A percentile compares a stretch with the other conserved stretches of the same genome.
Conservation (phyloP, 2,888 invertebrate species). For the Orchesella flavescens region DNA sequence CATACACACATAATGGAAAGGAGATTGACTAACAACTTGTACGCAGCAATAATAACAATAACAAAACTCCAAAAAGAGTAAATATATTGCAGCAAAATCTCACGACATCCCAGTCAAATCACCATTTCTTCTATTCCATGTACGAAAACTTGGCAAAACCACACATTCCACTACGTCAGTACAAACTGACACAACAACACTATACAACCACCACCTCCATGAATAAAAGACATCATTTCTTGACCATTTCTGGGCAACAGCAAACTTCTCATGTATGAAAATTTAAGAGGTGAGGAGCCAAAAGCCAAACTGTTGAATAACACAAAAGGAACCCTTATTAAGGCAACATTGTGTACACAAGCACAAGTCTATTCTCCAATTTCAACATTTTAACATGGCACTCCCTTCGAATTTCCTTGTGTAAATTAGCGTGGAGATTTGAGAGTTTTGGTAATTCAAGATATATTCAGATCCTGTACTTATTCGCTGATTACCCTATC, state of each 20-base stretch:
- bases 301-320: constrained; percentile 35
- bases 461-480: neutral
- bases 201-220: constrained; percentile 47
- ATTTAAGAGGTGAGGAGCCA: too few relatives aligned
- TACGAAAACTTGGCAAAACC: neutral
- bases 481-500: constrained; percentile 2
- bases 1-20: too few relatives aligned
- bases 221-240: constrained; percentile 30
- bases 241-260: constrained; percentile 60
- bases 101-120: neutral
- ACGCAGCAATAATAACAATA: too few relatives aligned
- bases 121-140: constrained; percentile 33
- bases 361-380: constrained; percentile 6
- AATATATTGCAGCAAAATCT: too few relatives aligned
- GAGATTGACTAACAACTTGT: too few relatives aligned
- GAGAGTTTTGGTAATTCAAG: constrained; percentile 12
- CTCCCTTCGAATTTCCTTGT: constrained; percentile 52
- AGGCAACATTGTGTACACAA: constrained; percentile 31
- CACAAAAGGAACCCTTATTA: constrained; percentile 47
- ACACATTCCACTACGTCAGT: too few relatives aligned
- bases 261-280: constrained; percentile 35
- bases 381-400: constrained; percentile 45
- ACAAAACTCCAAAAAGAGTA: too few relatives aligned
- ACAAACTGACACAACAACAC: constrained; percentile 1
- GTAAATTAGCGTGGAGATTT: constrained; percentile 24